Evolutionary conservation across 2,888 invertebrate species (phyloP), one percentile per base, ranked within the genome.

Genomic region (Dastarcus helophoroides): DNA sequence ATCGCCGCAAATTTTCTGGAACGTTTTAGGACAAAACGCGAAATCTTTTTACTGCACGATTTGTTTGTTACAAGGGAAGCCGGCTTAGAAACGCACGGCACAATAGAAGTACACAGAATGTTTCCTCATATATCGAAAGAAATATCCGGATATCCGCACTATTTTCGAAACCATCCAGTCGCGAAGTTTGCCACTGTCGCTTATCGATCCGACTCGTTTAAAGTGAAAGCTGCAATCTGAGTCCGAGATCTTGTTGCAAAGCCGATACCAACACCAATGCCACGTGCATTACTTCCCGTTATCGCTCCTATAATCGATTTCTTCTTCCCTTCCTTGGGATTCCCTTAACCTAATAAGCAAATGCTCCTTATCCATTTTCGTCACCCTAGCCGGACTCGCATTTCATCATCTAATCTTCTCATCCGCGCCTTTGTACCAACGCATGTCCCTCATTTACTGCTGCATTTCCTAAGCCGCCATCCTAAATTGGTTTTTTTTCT

Each of bases 181-280:
- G 41, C 40, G 37, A 47, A 47, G 40, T 46, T 44, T 44, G 39
- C 35, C 40, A 40, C 42, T 47, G 43, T 41, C 39, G 40, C 38
- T 41, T 49, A 50, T 50, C 46, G 48, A 50, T 50, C 45, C 36
- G 31, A 32, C 33, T 39, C 40, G 42, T 43, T 35, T 39, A 39
- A 43, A 46, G 42, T 43, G 44, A 44, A 44, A 48, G 42, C 39
- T 39, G 32, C 33, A 41, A 45, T 41, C 44, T 40, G 33, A 43
- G 41, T 41, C 40, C 38, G 35, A 42, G 41, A 45, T 45, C 44
- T 48, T 41, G 44, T 38, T 35, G 39, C 41, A 39, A 36, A 38
- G 41, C 37, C 35, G 37, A 40, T 34, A 31, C 32, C 36, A 31
- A 23, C 24, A 22, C 26, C 29, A 24, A 36, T 32, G 32, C 31